A percentile compares a stretch with the other conserved stretches of the same genome.
These are phyloP conservation scores for Ellobius talpinus DNA, from an alignment of 2,113 vertebrate genomes.

Conservation along the genomic window DNA sequence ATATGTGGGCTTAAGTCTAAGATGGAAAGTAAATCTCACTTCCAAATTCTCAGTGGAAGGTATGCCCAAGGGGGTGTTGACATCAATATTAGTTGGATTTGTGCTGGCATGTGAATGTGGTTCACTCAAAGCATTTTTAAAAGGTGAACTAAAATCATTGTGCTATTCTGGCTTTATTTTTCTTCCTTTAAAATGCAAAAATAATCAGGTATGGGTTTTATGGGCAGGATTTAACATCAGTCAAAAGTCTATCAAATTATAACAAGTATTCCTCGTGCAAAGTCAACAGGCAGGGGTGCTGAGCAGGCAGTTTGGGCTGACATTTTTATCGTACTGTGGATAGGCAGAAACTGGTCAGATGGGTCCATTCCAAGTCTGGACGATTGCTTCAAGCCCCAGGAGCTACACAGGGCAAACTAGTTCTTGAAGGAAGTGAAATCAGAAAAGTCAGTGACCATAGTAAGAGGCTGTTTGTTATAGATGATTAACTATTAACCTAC, in stretches of 20 bases:
- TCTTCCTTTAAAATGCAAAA: slow-evolving; percentile 68
- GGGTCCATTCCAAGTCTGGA: slow-evolving; percentile 17
- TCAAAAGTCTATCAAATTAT: slow-evolving; percentile 55
- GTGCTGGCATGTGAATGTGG: not conserved
- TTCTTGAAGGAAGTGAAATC: slow-evolving; percentile 19
- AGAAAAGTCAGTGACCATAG: not conserved
- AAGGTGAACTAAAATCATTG: slow-evolving; percentile 44
- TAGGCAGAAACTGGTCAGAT: not conserved
- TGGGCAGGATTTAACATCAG: slow-evolving; percentile 33
- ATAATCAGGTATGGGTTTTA: slow-evolving; percentile 33
- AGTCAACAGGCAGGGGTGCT: not conserved
- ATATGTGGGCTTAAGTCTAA: slow-evolving; percentile 43
- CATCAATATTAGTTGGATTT: slow-evolving; percentile 55
- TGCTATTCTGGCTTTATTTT: slow-evolving; percentile 62
- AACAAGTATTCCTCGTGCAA: slow-evolving; percentile 55
- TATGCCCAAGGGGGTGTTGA: slow-evolving; percentile 34
- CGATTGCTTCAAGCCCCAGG: not conserved
- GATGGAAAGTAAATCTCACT: slow-evolving; percentile 60
- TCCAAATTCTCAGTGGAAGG: slow-evolving; percentile 59
- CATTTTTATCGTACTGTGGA: not conserved
- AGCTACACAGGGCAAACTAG: not conserved
- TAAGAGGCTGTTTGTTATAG: too few relatives aligned
- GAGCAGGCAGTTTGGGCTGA: not conserved
- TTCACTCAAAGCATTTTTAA: slow-evolving; percentile 61
- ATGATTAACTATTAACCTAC: too few relatives aligned